Percentiles rank a stretch among this genome's conserved stretches.
Conservation (phyloP, 2,113 vertebrate species). For the Entomyzon cyanotis region DNA sequence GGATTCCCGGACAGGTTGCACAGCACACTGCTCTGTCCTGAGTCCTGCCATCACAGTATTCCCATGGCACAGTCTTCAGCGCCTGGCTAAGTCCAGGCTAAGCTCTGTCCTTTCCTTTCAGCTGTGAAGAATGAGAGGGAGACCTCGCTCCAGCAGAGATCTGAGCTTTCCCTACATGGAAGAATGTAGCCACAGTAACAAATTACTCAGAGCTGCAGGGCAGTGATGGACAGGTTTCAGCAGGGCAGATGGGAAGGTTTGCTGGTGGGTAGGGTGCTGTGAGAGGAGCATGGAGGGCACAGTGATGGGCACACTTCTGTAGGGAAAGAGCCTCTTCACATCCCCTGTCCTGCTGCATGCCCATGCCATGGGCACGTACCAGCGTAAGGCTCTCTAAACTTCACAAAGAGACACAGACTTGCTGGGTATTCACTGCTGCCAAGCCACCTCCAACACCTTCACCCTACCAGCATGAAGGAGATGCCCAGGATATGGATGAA, state of each 20-base stretch:
- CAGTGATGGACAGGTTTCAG: neutral
- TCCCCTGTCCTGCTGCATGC: neutral
- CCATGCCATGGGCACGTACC: neutral
- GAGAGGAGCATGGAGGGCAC: neutral
- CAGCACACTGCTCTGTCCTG: neutral
- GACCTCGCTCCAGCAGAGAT: rapidly evolving
- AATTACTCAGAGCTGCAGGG: rapidly evolving
- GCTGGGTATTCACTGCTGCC: neutral
- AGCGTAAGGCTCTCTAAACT: neutral
- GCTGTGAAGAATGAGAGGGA: neutral
- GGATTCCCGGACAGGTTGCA: rapidly evolving
- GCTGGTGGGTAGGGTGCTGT: neutral
- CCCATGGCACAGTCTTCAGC: rapidly evolving
- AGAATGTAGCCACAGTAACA: neutral
- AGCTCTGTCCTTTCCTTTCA: neutral
- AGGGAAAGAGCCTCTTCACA: neutral
- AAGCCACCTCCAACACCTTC: neutral
- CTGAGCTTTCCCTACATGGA: neutral
- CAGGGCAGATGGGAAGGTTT: neutral
- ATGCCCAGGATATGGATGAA: neutral
- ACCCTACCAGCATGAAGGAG: neutral
- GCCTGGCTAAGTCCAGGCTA: neutral
- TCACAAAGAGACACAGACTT: neutral
- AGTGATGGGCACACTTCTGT: rapidly evolving
- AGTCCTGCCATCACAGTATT: neutral